Evolutionary conservation across 2,797 vertebrate genomes (phyloP).

Genomic region (Cossypha heuglini): DNA sequence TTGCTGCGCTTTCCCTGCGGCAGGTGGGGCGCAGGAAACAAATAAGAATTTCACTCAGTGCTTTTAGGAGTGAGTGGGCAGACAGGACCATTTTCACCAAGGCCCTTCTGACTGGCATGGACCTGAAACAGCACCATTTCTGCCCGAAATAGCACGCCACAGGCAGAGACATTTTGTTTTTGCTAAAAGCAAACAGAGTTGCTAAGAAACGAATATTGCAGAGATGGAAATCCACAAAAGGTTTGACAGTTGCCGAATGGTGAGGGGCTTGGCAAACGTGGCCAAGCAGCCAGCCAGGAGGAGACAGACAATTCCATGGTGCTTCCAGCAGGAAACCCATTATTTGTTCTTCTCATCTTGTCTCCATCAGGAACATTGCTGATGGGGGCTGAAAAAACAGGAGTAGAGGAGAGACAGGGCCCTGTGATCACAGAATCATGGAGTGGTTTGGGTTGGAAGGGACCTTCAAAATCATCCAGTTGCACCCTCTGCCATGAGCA

Average conservation of each 20-base stretch:
- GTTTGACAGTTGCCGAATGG: constrained; percentile 5
- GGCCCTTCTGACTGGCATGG: neutral
- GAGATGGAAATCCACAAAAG: constrained; percentile 60
- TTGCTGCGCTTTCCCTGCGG: neutral
- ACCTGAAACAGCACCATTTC: constrained; percentile 33
- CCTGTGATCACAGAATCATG: too few species aligned
- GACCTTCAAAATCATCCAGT: neutral
- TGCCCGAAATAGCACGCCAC: constrained; percentile 54
- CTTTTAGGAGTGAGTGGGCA: neutral
- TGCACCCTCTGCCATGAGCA: fast-evolving
- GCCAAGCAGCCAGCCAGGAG: neutral
- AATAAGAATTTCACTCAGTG: neutral
- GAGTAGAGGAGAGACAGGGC: neutral
- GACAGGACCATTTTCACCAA: constrained; percentile 5
- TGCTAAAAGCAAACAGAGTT: constrained; percentile 67
- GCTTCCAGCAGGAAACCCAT: neutral
- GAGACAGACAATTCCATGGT: neutral
- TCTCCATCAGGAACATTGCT: neutral
- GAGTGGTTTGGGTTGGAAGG: neutral
- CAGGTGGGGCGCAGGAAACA: neutral
- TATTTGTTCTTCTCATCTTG: neutral
- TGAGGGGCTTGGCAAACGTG: neutral
- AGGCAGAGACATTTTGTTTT: constrained; percentile 67
- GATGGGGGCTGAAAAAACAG: neutral
- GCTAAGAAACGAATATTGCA: constrained; percentile 66